A percentile compares a stretch with the other conserved stretches of the same genome.
Evolutionary conservation across 2,888 invertebrate genomes (phyloP).

Genomic region (Colletes collaris): DNA sequence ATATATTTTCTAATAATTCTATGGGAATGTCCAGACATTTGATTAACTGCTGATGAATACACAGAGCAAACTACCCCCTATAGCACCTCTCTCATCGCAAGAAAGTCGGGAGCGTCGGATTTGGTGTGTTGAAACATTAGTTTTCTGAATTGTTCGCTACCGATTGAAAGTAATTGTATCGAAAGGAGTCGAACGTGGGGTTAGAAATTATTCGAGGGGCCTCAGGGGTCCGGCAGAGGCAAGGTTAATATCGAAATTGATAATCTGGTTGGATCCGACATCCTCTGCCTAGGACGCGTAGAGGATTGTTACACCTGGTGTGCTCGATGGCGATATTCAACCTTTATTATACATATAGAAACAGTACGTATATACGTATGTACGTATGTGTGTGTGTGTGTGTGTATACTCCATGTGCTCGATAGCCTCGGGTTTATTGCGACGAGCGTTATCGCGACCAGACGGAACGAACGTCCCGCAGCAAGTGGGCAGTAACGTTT

Average conservation of each 20-base stretch:
- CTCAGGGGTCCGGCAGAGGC: too few relatives aligned
- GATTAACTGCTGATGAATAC: too few relatives aligned
- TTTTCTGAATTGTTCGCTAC: too few relatives aligned
- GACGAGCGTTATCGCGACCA: slow-evolving; percentile 64
- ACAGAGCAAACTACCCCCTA: too few relatives aligned
- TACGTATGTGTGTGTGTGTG: background rate
- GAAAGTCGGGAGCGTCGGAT: too few relatives aligned
- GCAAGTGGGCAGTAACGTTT: slow-evolving; percentile 73
- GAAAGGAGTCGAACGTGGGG: too few relatives aligned
- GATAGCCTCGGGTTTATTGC: slow-evolving; percentile 59
- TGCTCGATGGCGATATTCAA: slow-evolving; percentile 28
- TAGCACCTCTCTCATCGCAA: too few relatives aligned
- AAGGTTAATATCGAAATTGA: slow-evolving; percentile 18
- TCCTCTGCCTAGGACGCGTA: background rate
- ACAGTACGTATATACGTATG: background rate
- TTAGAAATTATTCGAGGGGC: too few relatives aligned
- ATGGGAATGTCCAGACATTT: too few relatives aligned
- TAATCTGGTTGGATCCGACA: background rate
- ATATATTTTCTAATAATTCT: too few relatives aligned
- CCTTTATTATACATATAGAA: slow-evolving; percentile 35
- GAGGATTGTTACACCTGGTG: slow-evolving; percentile 9
- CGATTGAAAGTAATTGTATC: too few relatives aligned
- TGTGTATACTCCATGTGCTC: slow-evolving; percentile 1
- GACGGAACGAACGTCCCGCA: slow-evolving; percentile 66
- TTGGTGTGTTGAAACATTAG: too few relatives aligned